phyloP scores from a whole-genome alignment of 2,888 invertebrate species.

The Philaethria dido region DNA sequence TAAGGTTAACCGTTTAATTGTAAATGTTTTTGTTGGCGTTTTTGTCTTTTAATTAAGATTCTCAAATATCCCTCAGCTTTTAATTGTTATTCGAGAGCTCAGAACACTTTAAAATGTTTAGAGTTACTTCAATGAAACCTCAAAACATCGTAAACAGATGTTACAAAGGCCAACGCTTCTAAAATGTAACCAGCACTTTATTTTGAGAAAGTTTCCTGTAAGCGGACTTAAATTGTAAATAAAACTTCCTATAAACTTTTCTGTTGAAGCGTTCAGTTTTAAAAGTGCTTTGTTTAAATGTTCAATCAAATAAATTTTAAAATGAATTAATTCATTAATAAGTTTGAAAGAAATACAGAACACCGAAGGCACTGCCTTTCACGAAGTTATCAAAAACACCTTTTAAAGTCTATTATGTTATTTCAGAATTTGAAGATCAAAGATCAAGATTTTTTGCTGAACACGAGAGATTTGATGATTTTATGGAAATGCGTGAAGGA shows the following conservation, averaged over 20 bases:
- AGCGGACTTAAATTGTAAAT: constrained; percentile 14
- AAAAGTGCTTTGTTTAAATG: background rate
- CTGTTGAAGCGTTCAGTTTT: background rate
- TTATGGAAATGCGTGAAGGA: constrained; percentile 93
- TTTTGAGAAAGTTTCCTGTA: constrained; percentile 2
- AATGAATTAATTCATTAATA: background rate
- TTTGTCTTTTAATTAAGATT: background rate
- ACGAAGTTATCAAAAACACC: background rate
- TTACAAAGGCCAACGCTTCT: constrained; percentile 10
- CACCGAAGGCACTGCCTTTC: background rate
- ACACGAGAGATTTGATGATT: constrained; percentile 91
- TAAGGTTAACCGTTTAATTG: background rate
- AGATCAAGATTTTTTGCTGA: constrained; percentile 90
- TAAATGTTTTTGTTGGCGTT: background rate
- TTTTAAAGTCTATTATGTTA: constrained; percentile 27
- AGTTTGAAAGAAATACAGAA: background rate
- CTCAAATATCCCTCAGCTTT: background rate
- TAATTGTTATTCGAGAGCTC: constrained; percentile 3
- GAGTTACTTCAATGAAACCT: constrained; percentile 10
- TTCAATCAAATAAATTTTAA: background rate
- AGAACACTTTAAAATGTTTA: constrained; percentile 4
- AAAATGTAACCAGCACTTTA: constrained; percentile 10
- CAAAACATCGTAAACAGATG: constrained; percentile 18
- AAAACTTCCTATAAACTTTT: constrained; percentile 17
- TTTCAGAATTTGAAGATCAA: constrained; percentile 91